Evolutionary conservation across 2,888 invertebrate species (phyloP).

Genomic region (Cenopis cana): DNA sequence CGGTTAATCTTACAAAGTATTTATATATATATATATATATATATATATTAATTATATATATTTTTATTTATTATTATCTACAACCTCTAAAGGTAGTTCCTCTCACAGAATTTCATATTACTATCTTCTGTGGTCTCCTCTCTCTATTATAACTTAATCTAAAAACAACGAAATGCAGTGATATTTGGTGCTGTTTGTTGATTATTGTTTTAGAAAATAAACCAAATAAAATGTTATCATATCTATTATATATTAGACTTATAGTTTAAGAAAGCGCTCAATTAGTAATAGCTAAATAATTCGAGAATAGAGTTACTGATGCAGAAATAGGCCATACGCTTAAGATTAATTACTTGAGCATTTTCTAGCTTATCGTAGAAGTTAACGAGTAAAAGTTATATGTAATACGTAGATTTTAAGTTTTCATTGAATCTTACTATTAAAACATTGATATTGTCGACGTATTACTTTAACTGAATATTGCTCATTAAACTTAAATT

Average conservation of each 20-base stretch:
- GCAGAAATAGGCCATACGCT: constrained; percentile 37
- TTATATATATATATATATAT: no score
- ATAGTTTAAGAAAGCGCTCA: constrained; percentile 60
- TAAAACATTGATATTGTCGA: background rate
- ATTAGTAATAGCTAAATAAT: constrained; percentile 49
- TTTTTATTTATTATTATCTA: background rate
- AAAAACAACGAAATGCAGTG: constrained; percentile 70
- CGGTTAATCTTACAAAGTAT: background rate
- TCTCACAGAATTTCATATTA: constrained; percentile 17
- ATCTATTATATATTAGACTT: constrained; percentile 52
- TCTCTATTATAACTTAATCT: constrained; percentile 29
- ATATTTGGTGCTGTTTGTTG: constrained; percentile 74
- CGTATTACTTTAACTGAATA: constrained; percentile 18
- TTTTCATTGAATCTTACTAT: constrained; percentile 10
- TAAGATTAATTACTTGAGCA: constrained; percentile 31
- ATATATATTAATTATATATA: no score
- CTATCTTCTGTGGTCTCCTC: constrained; percentile 26
- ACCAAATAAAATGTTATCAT: constrained; percentile 72
- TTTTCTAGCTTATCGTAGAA: constrained; percentile 14
- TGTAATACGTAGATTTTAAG: constrained; percentile 1
- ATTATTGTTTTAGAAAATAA: constrained; percentile 71
- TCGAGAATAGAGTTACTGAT: constrained; percentile 35
- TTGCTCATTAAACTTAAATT: constrained; percentile 33
- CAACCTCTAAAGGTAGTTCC: constrained; percentile 11
- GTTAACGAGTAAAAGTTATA: constrained; percentile 10